A percentile compares a stretch with the other conserved stretches of the same genome.
Conservation (phyloP, 2,888 invertebrate species). For the Watsonalla cultraria region DNA sequence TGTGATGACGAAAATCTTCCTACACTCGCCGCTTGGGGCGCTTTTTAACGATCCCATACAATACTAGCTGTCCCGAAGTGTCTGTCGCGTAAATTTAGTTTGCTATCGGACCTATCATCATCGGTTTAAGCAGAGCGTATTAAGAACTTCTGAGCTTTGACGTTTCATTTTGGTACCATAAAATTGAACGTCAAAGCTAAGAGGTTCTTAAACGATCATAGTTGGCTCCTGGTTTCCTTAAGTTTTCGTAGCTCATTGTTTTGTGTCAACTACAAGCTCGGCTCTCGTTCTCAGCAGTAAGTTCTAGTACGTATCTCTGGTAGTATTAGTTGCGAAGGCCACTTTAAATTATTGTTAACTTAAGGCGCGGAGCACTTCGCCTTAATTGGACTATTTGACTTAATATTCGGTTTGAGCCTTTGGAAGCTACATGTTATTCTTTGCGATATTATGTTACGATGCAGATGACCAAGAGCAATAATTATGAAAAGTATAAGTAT, state of each 20-base stretch:
- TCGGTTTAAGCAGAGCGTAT: not conserved
- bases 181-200: too few relatives aligned
- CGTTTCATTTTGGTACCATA: too few relatives aligned
- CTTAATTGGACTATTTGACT: constrained; percentile 28
- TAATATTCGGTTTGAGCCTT: not conserved
- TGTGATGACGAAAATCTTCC: too few relatives aligned
- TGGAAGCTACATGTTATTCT: not conserved
- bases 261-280: not conserved
- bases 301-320: not conserved
- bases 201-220: too few relatives aligned
- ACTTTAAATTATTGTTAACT: constrained; percentile 44
- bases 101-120: too few relatives aligned
- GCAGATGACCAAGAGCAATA: too few relatives aligned
- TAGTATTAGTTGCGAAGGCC: constrained; percentile 24
- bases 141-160: too few relatives aligned
- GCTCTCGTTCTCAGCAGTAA: not conserved
- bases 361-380: constrained; percentile 22
- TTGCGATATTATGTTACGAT: not conserved
- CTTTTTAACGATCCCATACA: too few relatives aligned
- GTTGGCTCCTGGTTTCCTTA: not conserved
- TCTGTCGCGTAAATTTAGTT: too few relatives aligned
- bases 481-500: too few relatives aligned
- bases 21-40: too few relatives aligned
- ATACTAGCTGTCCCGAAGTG: too few relatives aligned
- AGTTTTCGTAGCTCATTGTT: not conserved